Percentiles rank a stretch among this genome's conserved stretches.
Evolutionary conservation across 2,888 invertebrate species (phyloP).

Genomic region (Aricia artaxerxes): DNA sequence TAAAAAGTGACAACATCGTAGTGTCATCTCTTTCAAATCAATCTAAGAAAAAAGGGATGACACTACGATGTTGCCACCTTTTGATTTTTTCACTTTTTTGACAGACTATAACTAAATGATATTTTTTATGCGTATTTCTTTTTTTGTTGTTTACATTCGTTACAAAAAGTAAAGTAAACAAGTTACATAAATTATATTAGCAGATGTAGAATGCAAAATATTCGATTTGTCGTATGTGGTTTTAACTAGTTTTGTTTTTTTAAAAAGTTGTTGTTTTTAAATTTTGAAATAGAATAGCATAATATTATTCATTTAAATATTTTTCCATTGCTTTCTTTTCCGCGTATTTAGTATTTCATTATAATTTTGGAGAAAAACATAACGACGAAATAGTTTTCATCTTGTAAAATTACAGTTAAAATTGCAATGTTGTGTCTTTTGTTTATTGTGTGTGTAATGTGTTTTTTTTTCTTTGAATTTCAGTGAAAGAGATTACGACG

Average conservation of each 20-base stretch:
- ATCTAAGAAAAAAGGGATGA: no score
- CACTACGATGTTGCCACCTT: no score
- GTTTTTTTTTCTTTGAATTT: constrained; percentile 44
- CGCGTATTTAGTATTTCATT: neutral
- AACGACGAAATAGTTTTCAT: neutral
- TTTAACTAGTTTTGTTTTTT: neutral
- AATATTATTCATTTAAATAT: neutral
- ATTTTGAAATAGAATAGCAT: neutral
- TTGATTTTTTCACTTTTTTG: no score
- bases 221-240: no score
- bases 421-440: neutral
- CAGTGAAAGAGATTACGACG: constrained; percentile 76
- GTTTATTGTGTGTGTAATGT: constrained; percentile 12
- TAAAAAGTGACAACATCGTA: no score
- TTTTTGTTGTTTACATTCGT: no score
- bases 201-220: no score
- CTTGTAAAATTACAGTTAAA: neutral
- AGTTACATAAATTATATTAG: no score
- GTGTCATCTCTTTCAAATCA: no score
- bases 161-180: no score
- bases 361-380: neutral
- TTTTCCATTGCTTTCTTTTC: neutral
- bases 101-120: no score
- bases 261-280: neutral
- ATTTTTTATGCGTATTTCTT: no score